Base-by-base conservation (phyloP, 1,140 invertebrate species). In the Euwallacea similis region DNA sequence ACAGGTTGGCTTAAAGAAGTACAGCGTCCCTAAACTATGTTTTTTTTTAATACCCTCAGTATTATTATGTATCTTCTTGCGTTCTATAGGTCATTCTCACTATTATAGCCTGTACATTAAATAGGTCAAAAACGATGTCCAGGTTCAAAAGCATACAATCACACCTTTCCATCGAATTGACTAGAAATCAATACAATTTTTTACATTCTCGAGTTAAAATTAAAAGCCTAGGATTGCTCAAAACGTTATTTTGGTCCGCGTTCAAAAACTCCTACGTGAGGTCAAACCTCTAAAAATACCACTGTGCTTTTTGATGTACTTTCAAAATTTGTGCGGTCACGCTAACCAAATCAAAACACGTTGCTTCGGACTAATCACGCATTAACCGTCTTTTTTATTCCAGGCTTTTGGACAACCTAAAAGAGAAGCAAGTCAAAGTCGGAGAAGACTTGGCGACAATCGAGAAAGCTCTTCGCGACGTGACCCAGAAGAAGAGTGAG, bases 401-500 rank as follows among this genome's bases (percentile, higher is more conserved):
- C 79, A 86, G 82, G 81, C 82, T 83, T 79, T 67, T 79, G 62
- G 83, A 85, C 71, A 85, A 84, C 47, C 78, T 90, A 70, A 82
- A 82, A 70, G 83, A 84, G 54, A 89, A 88, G 81, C 83, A 84
- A 50, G 78, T 83, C 73, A 88, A 88, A 78, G 84, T 86, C 77
- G 83, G 80, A 72, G 82, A 85, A 76, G 88, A 89, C 79, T 82
- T 90, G 73, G 80, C 86, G 68, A 82, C 87, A 77, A 84, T 90
- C 69, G 83, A 86, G 43, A 78, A 80, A 72, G 78, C 86, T 72
- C 87, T 91, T 76, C 83, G 84, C 75, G 86, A 87, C 73, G 88
- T 93, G 68, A 86, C 87, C 53, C 80, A 85, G 65, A 82, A 91
- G 74, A 87, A 88, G 73, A 85, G 86, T 66, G 83, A 85, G 70